These are phyloP conservation scores for Palythoa caribaeorum DNA, from an alignment of 92 coral and sea anemone species.

Conservation along the genomic window DNA sequence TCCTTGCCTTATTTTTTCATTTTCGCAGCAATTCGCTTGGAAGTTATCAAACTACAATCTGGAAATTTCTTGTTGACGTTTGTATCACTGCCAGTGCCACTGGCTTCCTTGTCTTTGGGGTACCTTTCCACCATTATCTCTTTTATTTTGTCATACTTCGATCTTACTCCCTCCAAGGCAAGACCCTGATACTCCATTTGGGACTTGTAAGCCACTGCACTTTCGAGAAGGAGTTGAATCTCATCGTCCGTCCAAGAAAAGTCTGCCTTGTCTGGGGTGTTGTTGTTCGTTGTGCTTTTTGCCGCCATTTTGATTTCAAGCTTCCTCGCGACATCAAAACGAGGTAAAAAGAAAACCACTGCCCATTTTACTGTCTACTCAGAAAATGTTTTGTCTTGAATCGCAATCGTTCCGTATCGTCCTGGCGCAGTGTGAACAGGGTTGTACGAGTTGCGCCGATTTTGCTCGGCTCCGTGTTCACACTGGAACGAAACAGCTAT, in stretches of 20 bases:
- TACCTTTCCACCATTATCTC: constrained; percentile 54
- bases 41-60: constrained; percentile 42
- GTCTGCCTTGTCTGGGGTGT: constrained; percentile 24
- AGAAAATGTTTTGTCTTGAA: constrained; percentile 35
- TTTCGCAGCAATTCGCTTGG: constrained; percentile 52
- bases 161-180: constrained; percentile 59
- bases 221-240: constrained; percentile 48
- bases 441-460: no score
- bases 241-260: constrained; percentile 69
- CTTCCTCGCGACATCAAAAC: constrained; percentile 22
- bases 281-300: constrained; percentile 23
- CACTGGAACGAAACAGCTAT: no score
- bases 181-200: constrained; percentile 45
- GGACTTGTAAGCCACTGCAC: constrained; percentile 44
- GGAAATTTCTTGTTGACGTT: constrained; percentile 51
- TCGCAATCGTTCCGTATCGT: constrained; percentile 31
- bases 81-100: constrained; percentile 22
- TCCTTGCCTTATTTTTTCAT: constrained; percentile 37
- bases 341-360: constrained; percentile 32
- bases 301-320: constrained; percentile 18
- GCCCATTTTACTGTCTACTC: constrained; percentile 42
- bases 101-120: constrained; percentile 42
- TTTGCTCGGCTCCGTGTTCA: no score
- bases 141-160: constrained; percentile 55
- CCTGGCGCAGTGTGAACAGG: no score